Evolutionary conservation across 2,113 vertebrate species (phyloP), one percentile per base, ranked within the genome.

Genomic region (Microcebus ravelobensis): DNA sequence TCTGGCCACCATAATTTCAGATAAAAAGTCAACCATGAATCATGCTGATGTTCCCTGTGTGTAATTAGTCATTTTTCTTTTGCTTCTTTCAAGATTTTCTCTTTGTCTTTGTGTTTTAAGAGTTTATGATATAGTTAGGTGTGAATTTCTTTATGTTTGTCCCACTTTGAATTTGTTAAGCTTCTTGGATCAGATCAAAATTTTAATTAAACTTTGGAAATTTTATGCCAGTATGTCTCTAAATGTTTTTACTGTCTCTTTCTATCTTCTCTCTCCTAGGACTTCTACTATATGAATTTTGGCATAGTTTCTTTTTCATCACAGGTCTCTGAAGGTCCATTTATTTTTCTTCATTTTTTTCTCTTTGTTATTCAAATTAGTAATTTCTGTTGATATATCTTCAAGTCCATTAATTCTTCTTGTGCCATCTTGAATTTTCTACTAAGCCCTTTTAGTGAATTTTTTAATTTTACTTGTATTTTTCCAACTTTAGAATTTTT

Each of bases 101-200:
- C n/a, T 86, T 67, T 92, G 50, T 70, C 23, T 86, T 67, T 92
- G 50, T 76, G 18, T 92, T 92, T 89, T 65, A 83, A 82, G n/a
- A 59, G 13, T 68, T 76, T 92, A 5, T 81, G 25, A n/a, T 55
- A 36, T 89, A 1, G 93, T 63, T 92, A n/a, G n/a, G 4, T 61
- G 18, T 76, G 23, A 36, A 48, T 89, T 74, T 73, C 3, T 94
- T 84, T 70, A 25, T 86, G 8, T 74, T 91, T 84, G 50, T 34
- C 71, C 4, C 18, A 83, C 3, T 36, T 93, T 42, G 42, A 83
- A 15, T 36, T 39, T 83, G 61, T 70, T 77, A 21, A 87, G 25
- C 25, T 88, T 91, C 39, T 91, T 71, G 27, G 48, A 79, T 67
- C 11, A 90, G 34, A 90, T 83, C 87, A 74, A 90, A 79, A 31